Base-by-base conservation (phyloP, 2,797 vertebrate genomes). In the Thalassophryne amazonica region DNA sequence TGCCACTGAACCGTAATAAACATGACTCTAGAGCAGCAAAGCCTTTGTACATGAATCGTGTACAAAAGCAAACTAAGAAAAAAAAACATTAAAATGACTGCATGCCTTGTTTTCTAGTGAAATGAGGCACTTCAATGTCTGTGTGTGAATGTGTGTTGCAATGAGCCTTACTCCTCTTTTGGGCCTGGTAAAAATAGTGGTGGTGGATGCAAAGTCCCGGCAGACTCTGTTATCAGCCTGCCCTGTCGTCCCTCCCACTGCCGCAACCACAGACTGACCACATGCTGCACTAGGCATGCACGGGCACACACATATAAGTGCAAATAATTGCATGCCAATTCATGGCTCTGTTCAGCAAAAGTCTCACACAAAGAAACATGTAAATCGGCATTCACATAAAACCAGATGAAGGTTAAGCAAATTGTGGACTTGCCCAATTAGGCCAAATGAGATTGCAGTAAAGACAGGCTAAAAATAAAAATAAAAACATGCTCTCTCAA, bases 171-270 rank as follows among this genome's bases (percentile, higher is more conserved):
- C 59, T 84, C 75, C 69, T 58, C 75, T 83, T 84, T 84, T 82
- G 76, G 84, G 55, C 24, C 63, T 8, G 67, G 79, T 86, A 89
- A 83, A 89, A 89, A 89, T 89, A 89, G 87, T 81, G 75, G 71
- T 83, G 87, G 85, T 89, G 83, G 72, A 86, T 86, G 68, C 85
- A 84, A 86, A 78, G 81, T 84, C 78, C 82, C 60, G 61, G 75
- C 80, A 85, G 84, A 87, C 84, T 86, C 86, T 88, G 86, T 88
- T 88, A 88, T 86, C 81, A 80, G 80, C 64, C 79, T 71, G 63
- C 76, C 60, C 73, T 78, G 67, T 71, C 15, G 78, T 71, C 60
- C 80, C 83, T 69, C 83, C 79, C 76, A 81, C 84, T 73, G 69
- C 70, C 75, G 70, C 85, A 80, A 82, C 81, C 86, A 72, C 81